Conservation (phyloP, 1,140 invertebrate species). For the Drosophila pseudoobscura region DNA sequence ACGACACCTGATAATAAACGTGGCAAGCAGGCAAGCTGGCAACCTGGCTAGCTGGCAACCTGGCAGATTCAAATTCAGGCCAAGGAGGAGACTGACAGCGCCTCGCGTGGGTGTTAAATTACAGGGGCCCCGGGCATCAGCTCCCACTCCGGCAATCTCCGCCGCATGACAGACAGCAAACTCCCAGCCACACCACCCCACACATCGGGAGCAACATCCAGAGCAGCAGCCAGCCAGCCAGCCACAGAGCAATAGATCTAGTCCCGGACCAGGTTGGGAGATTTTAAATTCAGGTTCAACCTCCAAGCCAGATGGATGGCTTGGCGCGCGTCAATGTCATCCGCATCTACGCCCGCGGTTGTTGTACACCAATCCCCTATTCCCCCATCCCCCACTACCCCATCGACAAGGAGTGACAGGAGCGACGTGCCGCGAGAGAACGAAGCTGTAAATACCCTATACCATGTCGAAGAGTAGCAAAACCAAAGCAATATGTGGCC, state of each 20-base stretch:
- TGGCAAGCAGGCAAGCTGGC: slow-evolving; percentile 33
- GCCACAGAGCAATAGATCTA: too few relatives aligned
- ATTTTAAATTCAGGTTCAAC: slow-evolving; percentile 45
- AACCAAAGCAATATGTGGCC: too few relatives aligned
- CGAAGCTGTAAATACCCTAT: too few relatives aligned
- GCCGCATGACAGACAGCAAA: slow-evolving; percentile 31
- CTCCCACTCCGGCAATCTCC: slow-evolving; percentile 32
- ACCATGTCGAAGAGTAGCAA: too few relatives aligned
- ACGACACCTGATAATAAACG: slow-evolving; percentile 63
- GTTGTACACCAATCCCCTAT: background rate
- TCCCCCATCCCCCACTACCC: too few relatives aligned
- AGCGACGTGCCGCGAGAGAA: too few relatives aligned
- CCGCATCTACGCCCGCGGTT: slow-evolving; percentile 52
- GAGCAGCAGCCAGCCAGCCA: too few relatives aligned
- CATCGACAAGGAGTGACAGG: too few relatives aligned
- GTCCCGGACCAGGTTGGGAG: slow-evolving; percentile 20
- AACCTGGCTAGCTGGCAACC: slow-evolving; percentile 23
- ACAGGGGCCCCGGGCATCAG: slow-evolving; percentile 49
- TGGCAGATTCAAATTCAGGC: slow-evolving; percentile 51
- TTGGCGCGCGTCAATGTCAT: slow-evolving; percentile 70
- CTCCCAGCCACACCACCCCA: too few relatives aligned
- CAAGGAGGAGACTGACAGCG: slow-evolving; percentile 30
- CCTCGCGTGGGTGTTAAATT: slow-evolving; percentile 75
- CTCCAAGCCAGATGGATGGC: slow-evolving; percentile 39
- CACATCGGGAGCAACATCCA: too few relatives aligned